A percentile compares a stretch with the other conserved stretches of the same genome.
Evolutionary conservation across 2,113 vertebrate genomes (phyloP).

Genomic region (Halichoerus grypus): DNA sequence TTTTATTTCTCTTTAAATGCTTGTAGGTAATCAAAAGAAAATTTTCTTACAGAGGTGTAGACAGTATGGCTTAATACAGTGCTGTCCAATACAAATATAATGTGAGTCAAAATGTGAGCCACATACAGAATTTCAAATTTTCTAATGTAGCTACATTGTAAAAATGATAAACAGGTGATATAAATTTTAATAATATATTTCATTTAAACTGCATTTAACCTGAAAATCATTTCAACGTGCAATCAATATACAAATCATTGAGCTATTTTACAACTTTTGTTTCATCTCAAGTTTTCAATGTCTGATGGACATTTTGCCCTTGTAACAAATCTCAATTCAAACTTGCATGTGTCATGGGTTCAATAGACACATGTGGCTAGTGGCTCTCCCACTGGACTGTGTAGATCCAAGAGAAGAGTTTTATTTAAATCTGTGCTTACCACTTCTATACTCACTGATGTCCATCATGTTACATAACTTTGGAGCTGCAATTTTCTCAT

Average conservation of each 20-base stretch:
- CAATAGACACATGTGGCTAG: background rate
- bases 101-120: background rate
- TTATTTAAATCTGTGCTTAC: background rate
- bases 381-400: background rate
- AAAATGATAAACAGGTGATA: background rate
- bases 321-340: background rate
- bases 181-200: background rate
- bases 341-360: background rate
- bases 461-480: background rate
- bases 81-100: background rate
- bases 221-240: background rate
- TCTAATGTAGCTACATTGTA: background rate
- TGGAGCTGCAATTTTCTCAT: background rate
- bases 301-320: background rate
- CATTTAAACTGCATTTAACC: background rate
- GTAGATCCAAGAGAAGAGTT: background rate
- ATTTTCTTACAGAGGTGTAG: background rate
- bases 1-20: slow-evolving; percentile 40
- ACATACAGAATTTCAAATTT: background rate
- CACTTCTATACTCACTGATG: background rate
- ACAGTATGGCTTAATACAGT: background rate
- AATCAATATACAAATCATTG: background rate
- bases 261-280: background rate
- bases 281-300: slow-evolving; percentile 6
- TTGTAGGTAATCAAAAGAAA: background rate